These are phyloP conservation scores for Syritta pipiens DNA, from an alignment of 2,888 invertebrate genomes.

Conservation along the genomic window DNA sequence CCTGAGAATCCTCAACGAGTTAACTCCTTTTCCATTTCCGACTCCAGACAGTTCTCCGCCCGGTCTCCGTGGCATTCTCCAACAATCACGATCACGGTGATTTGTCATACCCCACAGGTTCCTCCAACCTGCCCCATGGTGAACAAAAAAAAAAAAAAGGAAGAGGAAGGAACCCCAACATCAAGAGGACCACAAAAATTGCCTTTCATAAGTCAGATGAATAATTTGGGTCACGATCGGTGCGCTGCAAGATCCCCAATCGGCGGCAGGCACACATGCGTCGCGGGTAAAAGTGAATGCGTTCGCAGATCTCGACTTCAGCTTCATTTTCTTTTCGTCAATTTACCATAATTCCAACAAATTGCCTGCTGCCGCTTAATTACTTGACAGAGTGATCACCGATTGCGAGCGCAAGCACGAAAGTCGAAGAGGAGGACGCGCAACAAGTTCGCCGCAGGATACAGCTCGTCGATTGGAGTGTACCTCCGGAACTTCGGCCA, in stretches of 20 bases:
- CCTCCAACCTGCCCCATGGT: conserved; percentile 26
- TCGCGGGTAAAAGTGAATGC: conserved; percentile 57
- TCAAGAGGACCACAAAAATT: conserved; percentile 33
- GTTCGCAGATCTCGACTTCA: conserved; percentile 27
- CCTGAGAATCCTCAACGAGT: too few species aligned
- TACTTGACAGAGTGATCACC: conserved; percentile 43
- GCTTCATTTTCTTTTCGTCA: conserved; percentile 65
- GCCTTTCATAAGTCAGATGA: conserved; percentile 67
- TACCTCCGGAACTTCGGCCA: conserved; percentile 28
- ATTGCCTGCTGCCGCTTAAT: conserved; percentile 61
- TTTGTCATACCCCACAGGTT: conserved; percentile 65
- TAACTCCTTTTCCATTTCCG: too few species aligned
- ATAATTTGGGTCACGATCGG: conserved; percentile 69
- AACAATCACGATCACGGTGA: conserved; percentile 59
- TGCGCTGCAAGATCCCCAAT: conserved; percentile 55
- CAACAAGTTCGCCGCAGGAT: conserved; percentile 45
- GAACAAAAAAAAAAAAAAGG: conserved; percentile 25
- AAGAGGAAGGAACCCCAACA: conserved; percentile 50
- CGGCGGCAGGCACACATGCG: conserved; percentile 28
- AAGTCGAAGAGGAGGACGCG: not conserved
- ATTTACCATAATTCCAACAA: conserved; percentile 66
- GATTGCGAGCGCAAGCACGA: conserved; percentile 2
- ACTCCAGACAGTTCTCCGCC: conserved; percentile 14
- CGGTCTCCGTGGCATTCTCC: conserved; percentile 35
- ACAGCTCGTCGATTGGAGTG: too few species aligned